These are phyloP conservation scores for Octodonta nipae DNA, from an alignment of 2,888 invertebrate species.

Conservation along the genomic window DNA sequence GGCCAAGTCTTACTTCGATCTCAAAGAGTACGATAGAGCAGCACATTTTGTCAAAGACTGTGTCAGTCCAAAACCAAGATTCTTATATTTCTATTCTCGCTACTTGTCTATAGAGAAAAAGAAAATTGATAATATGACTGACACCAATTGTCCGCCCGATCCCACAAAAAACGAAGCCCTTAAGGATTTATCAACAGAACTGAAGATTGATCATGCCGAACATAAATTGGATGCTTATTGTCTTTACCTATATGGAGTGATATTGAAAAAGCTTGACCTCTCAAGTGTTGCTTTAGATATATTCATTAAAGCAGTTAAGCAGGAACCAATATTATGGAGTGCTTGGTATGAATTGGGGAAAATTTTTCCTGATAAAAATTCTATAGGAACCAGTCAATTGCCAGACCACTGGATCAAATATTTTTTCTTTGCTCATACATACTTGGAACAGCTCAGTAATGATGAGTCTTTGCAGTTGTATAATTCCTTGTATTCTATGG, in stretches of 20 bases:
- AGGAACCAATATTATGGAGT: constrained; percentile 82
- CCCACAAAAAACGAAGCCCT: constrained; percentile 41
- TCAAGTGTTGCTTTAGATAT: constrained; percentile 63
- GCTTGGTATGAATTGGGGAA: constrained; percentile 87
- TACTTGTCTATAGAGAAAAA: constrained; percentile 86
- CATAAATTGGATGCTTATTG: constrained; percentile 73
- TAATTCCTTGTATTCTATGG: constrained; percentile 57
- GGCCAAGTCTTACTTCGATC: constrained; percentile 79
- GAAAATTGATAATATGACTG: constrained; percentile 66
- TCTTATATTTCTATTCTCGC: constrained; percentile 72
- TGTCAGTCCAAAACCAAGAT: constrained; percentile 56
- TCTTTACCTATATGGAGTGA: constrained; percentile 79
- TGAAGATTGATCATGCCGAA: constrained; percentile 44
- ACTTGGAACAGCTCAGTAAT: constrained; percentile 76
- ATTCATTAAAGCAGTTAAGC: constrained; percentile 63
- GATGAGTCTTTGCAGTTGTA: constrained; percentile 82
- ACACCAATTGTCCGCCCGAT: constrained; percentile 44
- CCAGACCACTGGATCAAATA: constrained; percentile 91
- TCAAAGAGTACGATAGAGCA: constrained; percentile 80
- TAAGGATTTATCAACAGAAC: constrained; percentile 42
- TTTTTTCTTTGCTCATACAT: constrained; percentile 81
- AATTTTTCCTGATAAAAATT: constrained; percentile 59
- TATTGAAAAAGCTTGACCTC: constrained; percentile 76
- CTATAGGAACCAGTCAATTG: constrained; percentile 48
- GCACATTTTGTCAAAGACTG: constrained; percentile 66